Evolutionary conservation across 2,888 invertebrate species (phyloP).

Genomic region (Cheilosia grossa): DNA sequence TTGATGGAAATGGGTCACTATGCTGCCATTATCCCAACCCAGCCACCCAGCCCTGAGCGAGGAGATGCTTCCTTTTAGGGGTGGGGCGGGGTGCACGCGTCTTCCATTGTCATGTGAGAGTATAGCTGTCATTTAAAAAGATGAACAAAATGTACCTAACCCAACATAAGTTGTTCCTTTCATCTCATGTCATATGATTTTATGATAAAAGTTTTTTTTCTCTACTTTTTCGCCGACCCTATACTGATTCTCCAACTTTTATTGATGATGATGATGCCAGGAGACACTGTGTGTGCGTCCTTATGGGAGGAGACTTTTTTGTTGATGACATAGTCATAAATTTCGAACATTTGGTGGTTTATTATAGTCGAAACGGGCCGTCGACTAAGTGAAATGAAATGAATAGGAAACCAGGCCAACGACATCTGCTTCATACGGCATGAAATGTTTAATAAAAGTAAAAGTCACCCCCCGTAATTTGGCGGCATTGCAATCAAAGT

Average conservation of each 20-base stretch:
- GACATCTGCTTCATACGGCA: conserved; percentile 25
- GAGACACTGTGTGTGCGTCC: conserved; percentile 21
- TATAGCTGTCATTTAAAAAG: conserved; percentile 34
- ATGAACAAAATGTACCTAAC: conserved; percentile 36
- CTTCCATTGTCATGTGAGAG: conserved; percentile 38
- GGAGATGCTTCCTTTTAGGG: background rate
- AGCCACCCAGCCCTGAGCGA: conserved; percentile 5
- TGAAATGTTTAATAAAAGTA: conserved; percentile 28
- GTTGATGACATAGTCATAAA: conserved; percentile 41
- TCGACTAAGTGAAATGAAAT: conserved; percentile 28
- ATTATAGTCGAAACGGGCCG: conserved; percentile 28
- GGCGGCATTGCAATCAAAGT: conserved; percentile 46
- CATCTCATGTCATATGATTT: conserved; percentile 70
- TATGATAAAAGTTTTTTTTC: conserved; percentile 67
- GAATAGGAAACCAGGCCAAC: conserved; percentile 10
- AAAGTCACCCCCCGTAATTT: conserved; percentile 39
- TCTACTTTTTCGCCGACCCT: conserved; percentile 12
- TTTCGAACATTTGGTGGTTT: conserved; percentile 59
- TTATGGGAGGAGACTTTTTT: conserved; percentile 27
- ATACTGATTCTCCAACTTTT: conserved; percentile 49
- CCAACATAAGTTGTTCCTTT: conserved; percentile 65
- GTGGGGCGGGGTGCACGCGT: conserved; percentile 24
- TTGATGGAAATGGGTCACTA: conserved; percentile 62
- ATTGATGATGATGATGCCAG: conserved; percentile 63
- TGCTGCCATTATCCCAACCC: background rate